phyloP scores from a whole-genome alignment of 2,888 invertebrate species.

The Heteromurus nitidus region DNA sequence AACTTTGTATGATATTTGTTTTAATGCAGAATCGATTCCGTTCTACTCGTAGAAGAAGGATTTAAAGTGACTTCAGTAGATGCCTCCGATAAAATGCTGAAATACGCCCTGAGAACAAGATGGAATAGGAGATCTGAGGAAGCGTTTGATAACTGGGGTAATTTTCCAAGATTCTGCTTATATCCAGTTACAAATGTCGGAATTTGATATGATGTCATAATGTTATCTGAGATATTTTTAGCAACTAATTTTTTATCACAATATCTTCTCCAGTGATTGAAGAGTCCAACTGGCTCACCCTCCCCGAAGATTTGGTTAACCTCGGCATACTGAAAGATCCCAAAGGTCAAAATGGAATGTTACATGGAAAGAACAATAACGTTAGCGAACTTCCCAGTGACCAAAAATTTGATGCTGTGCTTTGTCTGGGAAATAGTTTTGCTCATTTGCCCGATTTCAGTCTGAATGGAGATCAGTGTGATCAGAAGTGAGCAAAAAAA shows the following conservation, averaged over 20 bases:
- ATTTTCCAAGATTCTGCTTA: no score
- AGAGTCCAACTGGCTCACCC: slow-evolving; percentile 92
- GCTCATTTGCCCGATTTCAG: slow-evolving; percentile 88
- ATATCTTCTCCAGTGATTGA: slow-evolving; percentile 92
- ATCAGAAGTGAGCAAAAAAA: slow-evolving; percentile 79
- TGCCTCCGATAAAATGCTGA: not conserved
- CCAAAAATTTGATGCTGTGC: slow-evolving; percentile 87
- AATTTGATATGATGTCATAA: no score
- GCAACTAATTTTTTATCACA: no score
- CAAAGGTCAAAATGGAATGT: not conserved
- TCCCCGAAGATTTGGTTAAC: slow-evolving; percentile 83
- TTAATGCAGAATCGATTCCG: slow-evolving; percentile 85
- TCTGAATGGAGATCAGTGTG: slow-evolving; percentile 83
- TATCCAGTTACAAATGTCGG: no score
- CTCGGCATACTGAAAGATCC: slow-evolving; percentile 75
- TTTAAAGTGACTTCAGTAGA: slow-evolving; percentile 74
- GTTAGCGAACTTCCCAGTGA: not conserved
- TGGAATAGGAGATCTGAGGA: not conserved
- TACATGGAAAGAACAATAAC: not conserved
- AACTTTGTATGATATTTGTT: not conserved
- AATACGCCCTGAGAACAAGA: not conserved
- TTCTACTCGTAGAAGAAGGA: slow-evolving; percentile 91
- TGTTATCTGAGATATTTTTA: no score
- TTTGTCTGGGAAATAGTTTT: slow-evolving; percentile 93
- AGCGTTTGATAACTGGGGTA: not conserved